phyloP scores from a whole-genome alignment of 2,797 vertebrate genomes.

The Trematomus bernacchii region DNA sequence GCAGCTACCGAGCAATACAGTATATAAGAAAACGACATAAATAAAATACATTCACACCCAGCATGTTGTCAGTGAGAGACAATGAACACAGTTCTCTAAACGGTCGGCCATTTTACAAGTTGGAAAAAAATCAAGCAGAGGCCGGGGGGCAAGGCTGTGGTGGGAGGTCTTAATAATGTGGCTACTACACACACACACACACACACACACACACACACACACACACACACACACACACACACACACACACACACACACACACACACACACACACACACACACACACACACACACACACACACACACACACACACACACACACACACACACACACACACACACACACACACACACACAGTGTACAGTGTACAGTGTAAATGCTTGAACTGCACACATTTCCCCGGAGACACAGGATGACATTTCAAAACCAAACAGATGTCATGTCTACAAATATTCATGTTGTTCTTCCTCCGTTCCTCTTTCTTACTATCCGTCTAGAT shows the following conservation, averaged over 20 bases:
- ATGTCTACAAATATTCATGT: conserved; percentile 12
- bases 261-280: conserved; percentile 1
- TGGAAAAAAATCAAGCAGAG: conserved; percentile 37
- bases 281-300: conserved; percentile 9
- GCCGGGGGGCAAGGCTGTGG: conserved; percentile 32
- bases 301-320: not conserved
- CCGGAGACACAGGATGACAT: conserved; percentile 14
- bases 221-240: conserved; percentile 14
- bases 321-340: not conserved
- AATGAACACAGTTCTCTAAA: conserved; percentile 18
- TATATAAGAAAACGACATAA: not conserved
- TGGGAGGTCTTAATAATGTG: conserved; percentile 52
- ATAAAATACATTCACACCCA: not conserved
- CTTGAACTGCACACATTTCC: not conserved
- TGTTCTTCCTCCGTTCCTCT: conserved; percentile 7
- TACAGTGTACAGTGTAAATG: conserved; percentile 8
- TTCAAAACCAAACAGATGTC: conserved; percentile 36
- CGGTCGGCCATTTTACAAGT: conserved; percentile 66
- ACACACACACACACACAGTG: conserved; percentile 8
- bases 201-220: conserved; percentile 1
- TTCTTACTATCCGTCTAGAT: conserved; percentile 27
- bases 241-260: conserved; percentile 7
- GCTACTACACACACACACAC: conserved; percentile 6
- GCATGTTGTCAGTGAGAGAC: conserved; percentile 15
- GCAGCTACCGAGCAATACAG: not conserved